A percentile compares a stretch with the other conserved stretches of the same genome.
These are phyloP conservation scores for Diplodus sargus DNA, from an alignment of 2,797 vertebrate species.

Conservation along the genomic window DNA sequence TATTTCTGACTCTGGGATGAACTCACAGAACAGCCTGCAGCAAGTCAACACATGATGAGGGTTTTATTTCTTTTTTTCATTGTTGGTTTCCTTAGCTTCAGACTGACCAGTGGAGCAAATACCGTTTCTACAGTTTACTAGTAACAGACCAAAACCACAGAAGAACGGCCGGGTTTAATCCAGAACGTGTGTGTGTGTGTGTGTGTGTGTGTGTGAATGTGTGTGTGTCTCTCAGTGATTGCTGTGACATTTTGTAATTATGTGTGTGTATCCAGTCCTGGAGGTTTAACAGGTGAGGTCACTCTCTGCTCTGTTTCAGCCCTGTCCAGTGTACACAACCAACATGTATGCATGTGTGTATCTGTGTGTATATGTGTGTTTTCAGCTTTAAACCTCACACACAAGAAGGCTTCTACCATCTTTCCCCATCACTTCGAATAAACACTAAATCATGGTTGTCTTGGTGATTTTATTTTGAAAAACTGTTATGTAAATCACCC, in stretches of 20 bases:
- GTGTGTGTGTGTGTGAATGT: neutral
- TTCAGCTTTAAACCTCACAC: neutral
- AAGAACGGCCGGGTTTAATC: neutral
- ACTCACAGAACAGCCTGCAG: conserved; percentile 3
- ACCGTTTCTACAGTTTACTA: neutral
- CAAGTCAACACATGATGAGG: conserved; percentile 7
- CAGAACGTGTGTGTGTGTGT: neutral
- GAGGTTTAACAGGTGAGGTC: conserved; percentile 43
- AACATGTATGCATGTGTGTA: neutral
- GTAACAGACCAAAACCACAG: neutral
- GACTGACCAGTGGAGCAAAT: neutral
- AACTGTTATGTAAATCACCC: neutral
- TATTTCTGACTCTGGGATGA: conserved; percentile 15
- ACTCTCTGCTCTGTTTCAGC: conserved; percentile 40
- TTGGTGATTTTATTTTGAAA: neutral
- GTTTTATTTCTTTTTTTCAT: neutral
- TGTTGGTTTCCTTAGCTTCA: conserved; percentile 6
- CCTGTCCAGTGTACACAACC: conserved; percentile 43
- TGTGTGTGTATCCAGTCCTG: neutral
- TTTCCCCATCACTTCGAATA: neutral
- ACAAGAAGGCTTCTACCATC: conserved; percentile 11
- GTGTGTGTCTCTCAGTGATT: neutral
- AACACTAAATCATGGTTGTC: neutral
- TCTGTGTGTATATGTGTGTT: neutral
- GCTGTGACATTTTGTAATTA: conserved; percentile 8